Evolutionary conservation across 2,113 vertebrate genomes (phyloP), one percentile per base, ranked within the genome.

Genomic region (Oceanodroma tethys): DNA sequence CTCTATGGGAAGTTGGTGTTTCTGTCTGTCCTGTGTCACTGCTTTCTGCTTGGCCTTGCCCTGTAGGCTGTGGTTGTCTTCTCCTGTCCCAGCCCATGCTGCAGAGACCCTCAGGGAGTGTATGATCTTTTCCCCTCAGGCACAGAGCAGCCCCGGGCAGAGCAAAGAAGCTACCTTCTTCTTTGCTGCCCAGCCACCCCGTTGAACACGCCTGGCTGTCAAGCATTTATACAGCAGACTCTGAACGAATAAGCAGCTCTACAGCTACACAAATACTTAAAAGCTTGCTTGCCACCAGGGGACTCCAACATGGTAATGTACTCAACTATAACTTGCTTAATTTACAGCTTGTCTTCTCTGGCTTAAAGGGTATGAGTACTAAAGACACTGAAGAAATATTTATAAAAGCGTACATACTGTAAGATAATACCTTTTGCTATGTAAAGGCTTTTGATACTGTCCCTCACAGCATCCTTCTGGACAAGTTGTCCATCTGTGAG

Each of bases 61-160:
- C 19, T 29, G 9, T 16, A 47, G 34, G 20, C 27, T 56, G 11
- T 52, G 12, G 15, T 36, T 1, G 3, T 19, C 53, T 59, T 66
- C 25, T n/a, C 3, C 40, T n/a, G 7, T n/a, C 25, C 34, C 65
- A 58, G 40, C 12, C 19, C 15, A 53, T 0, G 1, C 27, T 55
- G 38, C n/a, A 72, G 56, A 67, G 17, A 62, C 7, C 6, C 16
- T 32, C 16, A 48, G 1, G 21, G 16, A 32, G 34, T 38, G 15
- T 5, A 9, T 6, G 11, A 23, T 2, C 32, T 59, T 50, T 45
- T 55, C 40, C 20, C 30, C 70, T 11, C 30, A 42, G 60, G 42
- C 16, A 72, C 13, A 52, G 26, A 63, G 29, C 56, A 81, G 56
- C 8, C 20, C 8, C 0, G 2, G 26, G 32, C 30, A 66, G 7